These are phyloP conservation scores for Glossosoma conforme DNA, from an alignment of 1,140 invertebrate genomes.

Conservation along the genomic window DNA sequence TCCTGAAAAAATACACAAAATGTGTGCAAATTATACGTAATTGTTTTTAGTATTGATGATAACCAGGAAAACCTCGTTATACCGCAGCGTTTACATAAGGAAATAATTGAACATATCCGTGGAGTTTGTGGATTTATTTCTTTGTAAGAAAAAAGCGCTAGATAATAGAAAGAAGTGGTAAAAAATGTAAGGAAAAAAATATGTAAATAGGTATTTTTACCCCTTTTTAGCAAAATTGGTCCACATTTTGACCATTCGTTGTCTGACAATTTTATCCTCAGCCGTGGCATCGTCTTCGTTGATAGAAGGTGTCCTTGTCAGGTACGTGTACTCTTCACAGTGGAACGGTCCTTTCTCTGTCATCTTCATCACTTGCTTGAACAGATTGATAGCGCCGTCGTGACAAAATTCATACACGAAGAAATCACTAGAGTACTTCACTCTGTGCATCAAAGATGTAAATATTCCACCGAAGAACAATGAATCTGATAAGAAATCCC, in stretches of 20 bases:
- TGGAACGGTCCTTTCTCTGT: conserved; percentile 39
- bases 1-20: conserved; percentile 3
- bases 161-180: too few species aligned
- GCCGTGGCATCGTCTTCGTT: conserved; percentile 31
- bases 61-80: neutral
- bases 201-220: conserved; percentile 27
- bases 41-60: neutral
- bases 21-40: neutral
- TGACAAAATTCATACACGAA: conserved; percentile 44
- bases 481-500: conserved; percentile 40
- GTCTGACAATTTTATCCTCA: conserved; percentile 35
- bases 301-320: conserved; percentile 35
- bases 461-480: conserved; percentile 43
- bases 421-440: conserved; percentile 33
- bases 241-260: conserved; percentile 47
- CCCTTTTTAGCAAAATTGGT: conserved; percentile 49
- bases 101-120: neutral
- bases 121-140: too few species aligned
- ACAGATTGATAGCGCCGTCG: conserved; percentile 39
- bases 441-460: conserved; percentile 28
- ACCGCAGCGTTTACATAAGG: neutral
- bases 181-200: neutral
- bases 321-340: conserved; percentile 41
- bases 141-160: too few species aligned
- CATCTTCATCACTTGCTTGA: conserved; percentile 38